These are phyloP conservation scores for Antitype chi DNA, from an alignment of 2,888 invertebrate species.

Conservation along the genomic window DNA sequence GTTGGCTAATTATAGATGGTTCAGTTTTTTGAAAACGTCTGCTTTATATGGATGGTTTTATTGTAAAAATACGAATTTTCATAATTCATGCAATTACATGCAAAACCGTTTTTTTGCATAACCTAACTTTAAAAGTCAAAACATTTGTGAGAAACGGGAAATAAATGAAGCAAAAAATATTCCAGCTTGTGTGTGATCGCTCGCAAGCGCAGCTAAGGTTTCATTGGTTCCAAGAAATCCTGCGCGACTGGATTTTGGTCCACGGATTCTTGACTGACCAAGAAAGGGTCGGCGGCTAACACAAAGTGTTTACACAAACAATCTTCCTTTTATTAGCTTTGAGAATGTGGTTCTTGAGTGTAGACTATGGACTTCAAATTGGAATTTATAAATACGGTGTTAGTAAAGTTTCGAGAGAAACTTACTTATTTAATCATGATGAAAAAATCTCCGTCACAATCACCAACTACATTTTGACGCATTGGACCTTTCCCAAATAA, in stretches of 20 bases:
- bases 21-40: conserved; percentile 5
- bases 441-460: background rate
- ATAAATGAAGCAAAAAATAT: conserved; percentile 47
- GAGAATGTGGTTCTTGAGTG: conserved; percentile 39
- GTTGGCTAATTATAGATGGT: conserved; percentile 6
- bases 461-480: background rate
- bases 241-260: conserved; percentile 74
- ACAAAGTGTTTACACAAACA: conserved; percentile 59
- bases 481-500: background rate
- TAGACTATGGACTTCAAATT: background rate
- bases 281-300: conserved; percentile 69
- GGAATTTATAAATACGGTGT: conserved; percentile 15
- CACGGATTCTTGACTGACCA: conserved; percentile 71
- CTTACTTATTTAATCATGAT: background rate
- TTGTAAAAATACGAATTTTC: background rate
- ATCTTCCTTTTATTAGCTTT: conserved; percentile 52
- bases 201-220: conserved; percentile 55
- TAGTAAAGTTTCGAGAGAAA: background rate
- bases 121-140: conserved; percentile 4
- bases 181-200: conserved; percentile 42
- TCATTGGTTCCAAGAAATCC: conserved; percentile 73
- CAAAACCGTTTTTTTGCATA: background rate
- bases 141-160: conserved; percentile 4
- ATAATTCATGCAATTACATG: conserved; percentile 5
- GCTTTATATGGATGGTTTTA: background rate